These are phyloP conservation scores for Bucco capensis DNA, from an alignment of 2,113 vertebrate genomes.

Conservation along the genomic window DNA sequence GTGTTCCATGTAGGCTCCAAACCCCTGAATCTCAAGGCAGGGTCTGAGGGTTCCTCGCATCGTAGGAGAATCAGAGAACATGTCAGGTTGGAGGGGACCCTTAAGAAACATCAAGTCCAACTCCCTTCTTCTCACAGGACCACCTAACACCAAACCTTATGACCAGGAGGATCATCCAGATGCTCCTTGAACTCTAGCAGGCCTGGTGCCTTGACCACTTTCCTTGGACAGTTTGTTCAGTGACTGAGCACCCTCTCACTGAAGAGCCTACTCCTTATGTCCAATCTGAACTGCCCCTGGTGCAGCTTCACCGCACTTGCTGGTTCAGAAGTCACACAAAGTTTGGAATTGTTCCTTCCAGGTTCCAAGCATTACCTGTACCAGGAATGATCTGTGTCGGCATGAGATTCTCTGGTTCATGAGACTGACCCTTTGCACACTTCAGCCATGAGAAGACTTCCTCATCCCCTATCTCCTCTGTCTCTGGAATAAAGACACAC, in stretches of 20 bases:
- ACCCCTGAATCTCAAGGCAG: background rate
- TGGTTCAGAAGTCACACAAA: background rate
- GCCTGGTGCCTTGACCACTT: background rate
- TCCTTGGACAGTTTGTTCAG: background rate
- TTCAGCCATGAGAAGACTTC: constrained; percentile 98
- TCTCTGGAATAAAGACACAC: constrained; percentile 73
- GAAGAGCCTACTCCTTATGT: background rate
- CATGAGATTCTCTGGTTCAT: constrained; percentile 98
- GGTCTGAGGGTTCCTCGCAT: background rate
- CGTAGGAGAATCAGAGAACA: background rate
- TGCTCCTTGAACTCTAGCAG: background rate
- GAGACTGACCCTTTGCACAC: constrained; percentile 96
- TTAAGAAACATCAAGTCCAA: background rate
- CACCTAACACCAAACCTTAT: background rate
- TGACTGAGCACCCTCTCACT: background rate
- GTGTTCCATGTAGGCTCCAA: background rate
- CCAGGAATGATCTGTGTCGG: constrained; percentile 98
- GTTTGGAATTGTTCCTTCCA: background rate
- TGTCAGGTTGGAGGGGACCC: background rate
- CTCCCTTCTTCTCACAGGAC: background rate
- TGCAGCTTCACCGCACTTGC: background rate
- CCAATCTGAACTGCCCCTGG: background rate
- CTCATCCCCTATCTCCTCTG: constrained; percentile 90
- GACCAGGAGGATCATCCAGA: background rate
- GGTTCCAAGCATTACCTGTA: constrained; percentile 81